A percentile compares a stretch with the other conserved stretches of the same genome.
phyloP scores from a whole-genome alignment of 2,797 vertebrate genomes.

The Phalanger gymnotis region DNA sequence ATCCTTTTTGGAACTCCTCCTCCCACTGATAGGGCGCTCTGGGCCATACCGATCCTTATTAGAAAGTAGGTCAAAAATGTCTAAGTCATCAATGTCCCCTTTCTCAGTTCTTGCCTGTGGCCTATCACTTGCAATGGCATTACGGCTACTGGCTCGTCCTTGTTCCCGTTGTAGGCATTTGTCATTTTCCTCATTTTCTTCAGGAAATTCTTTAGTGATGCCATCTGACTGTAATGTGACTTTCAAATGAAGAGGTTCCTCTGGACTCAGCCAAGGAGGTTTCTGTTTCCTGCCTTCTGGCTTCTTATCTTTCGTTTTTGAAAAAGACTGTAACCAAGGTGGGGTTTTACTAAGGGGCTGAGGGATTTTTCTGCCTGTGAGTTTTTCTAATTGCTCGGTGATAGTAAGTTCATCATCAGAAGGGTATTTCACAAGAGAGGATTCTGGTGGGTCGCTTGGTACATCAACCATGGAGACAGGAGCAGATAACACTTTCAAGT shows the following conservation, averaged over 20 bases:
- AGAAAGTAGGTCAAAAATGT: conserved; percentile 67
- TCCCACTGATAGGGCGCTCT: conserved; percentile 87
- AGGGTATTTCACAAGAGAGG: conserved; percentile 12
- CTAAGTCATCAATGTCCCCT: conserved; percentile 79
- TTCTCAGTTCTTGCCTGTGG: conserved; percentile 70
- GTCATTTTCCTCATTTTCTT: conserved; percentile 81
- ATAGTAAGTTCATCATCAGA: conserved; percentile 81
- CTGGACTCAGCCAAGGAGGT: conserved; percentile 88
- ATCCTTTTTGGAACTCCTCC: conserved; percentile 81
- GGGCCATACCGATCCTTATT: conserved; percentile 51
- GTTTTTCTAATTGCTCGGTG: conserved; percentile 83
- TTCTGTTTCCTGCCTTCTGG: conserved; percentile 81
- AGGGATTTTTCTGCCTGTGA: conserved; percentile 77
- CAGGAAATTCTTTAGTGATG: conserved; percentile 72
- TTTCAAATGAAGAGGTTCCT: conserved; percentile 77
- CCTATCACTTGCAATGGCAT: conserved; percentile 69
- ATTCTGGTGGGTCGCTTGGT: conserved; percentile 43
- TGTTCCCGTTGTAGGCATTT: conserved; percentile 79
- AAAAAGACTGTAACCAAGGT: conserved; percentile 89
- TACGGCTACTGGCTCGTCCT: conserved; percentile 56
- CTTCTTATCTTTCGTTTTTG: conserved; percentile 70
- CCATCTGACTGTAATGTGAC: conserved; percentile 24
- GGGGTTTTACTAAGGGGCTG: conserved; percentile 85
- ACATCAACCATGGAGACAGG: conserved; percentile 19
- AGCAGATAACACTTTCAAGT: conserved; percentile 65